Conservation (phyloP, 2,888 invertebrate species). For the Osedax fenrisi region DNA sequence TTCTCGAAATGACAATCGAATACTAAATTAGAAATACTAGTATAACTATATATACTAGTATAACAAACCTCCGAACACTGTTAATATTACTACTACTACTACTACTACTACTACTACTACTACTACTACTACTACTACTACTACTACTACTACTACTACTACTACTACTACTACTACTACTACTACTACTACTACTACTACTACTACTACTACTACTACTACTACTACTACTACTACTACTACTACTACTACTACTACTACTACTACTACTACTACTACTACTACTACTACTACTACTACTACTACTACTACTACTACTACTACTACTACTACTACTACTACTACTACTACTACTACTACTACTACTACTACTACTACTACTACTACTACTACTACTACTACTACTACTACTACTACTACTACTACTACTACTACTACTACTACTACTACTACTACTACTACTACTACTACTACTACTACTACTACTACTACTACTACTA, state of each 20-base stretch:
- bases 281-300: conserved; percentile 17
- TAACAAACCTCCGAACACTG: no score
- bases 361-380: conserved; percentile 7
- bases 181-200: conserved; percentile 18
- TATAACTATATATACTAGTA: no score
- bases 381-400: conserved; percentile 17
- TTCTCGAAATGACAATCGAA: no score
- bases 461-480: conserved; percentile 17
- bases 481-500: conserved; percentile 7
- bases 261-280: conserved; percentile 22
- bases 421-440: conserved; percentile 7
- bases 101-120: conserved; percentile 11
- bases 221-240: conserved; percentile 21
- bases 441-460: conserved; percentile 17
- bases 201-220: conserved; percentile 21
- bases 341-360: conserved; percentile 17
- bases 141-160: conserved; percentile 17
- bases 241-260: conserved; percentile 20
- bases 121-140: conserved; percentile 18
- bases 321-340: conserved; percentile 17
- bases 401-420: conserved; percentile 17
- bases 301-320: conserved; percentile 7
- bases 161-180: conserved; percentile 20
- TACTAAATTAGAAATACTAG: no score
- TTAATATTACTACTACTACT: neutral